These are phyloP conservation scores for Salpingus planirostris DNA, from an alignment of 2,888 invertebrate genomes.

Conservation along the genomic window DNA sequence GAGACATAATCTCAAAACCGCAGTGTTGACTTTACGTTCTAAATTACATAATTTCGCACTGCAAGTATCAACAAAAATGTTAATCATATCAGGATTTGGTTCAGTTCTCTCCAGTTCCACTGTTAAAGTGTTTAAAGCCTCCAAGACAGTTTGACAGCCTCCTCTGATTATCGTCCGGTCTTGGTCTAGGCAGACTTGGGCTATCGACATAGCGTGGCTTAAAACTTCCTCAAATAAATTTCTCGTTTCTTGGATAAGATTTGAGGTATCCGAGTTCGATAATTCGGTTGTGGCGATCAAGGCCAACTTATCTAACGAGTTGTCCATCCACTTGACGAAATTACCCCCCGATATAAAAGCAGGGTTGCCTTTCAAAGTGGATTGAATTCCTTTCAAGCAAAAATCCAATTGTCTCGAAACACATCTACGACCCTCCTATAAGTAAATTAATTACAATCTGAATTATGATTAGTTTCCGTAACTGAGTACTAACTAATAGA, in stretches of 20 bases:
- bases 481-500: too few relatives aligned
- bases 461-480: too few relatives aligned
- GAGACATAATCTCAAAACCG: slow-evolving; percentile 51
- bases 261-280: slow-evolving; percentile 26
- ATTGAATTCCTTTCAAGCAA: slow-evolving; percentile 23
- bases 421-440: slow-evolving; percentile 26
- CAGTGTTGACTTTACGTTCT: slow-evolving; percentile 58
- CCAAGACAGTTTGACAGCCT: slow-evolving; percentile 48
- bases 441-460: too few relatives aligned
- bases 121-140: slow-evolving; percentile 44
- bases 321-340: slow-evolving; percentile 36
- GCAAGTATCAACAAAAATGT: slow-evolving; percentile 50
- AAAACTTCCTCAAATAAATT: slow-evolving; percentile 33
- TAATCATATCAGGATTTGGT: slow-evolving; percentile 45
- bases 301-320: slow-evolving; percentile 31
- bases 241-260: slow-evolving; percentile 19
- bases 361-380: slow-evolving; percentile 13
- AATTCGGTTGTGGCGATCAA: too few relatives aligned
- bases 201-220: slow-evolving; percentile 38
- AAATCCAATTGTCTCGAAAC: slow-evolving; percentile 22
- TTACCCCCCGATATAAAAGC: slow-evolving; percentile 17
- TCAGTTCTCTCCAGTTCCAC: slow-evolving; percentile 41
- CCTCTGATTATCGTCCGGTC: slow-evolving; percentile 44
- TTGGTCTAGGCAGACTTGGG: slow-evolving; percentile 32
- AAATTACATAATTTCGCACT: slow-evolving; percentile 54